Conservation (phyloP, 2,797 vertebrate species). For the Cottoperca gobio region DNA sequence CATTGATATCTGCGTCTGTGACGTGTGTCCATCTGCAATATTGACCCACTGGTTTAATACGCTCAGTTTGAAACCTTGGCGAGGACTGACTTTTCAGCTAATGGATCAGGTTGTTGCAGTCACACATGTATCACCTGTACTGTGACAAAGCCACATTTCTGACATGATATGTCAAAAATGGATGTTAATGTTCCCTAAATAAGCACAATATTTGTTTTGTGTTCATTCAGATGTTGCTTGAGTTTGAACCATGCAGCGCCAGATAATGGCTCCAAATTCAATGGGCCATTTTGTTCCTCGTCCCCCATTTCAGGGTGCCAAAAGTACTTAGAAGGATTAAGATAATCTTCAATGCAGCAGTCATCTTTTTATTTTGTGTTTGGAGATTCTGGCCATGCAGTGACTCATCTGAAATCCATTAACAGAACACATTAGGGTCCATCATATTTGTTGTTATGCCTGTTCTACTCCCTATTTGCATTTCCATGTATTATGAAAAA, state of each 20-base stretch:
- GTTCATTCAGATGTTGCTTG: slow-evolving; percentile 15
- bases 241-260: slow-evolving; percentile 19
- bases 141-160: slow-evolving; percentile 5
- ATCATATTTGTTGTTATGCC: slow-evolving; percentile 21
- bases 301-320: slow-evolving; percentile 29
- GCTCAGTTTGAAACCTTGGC: slow-evolving; percentile 23
- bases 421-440: slow-evolving; percentile 15
- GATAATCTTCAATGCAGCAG: slow-evolving; percentile 54
- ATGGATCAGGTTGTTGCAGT: neutral
- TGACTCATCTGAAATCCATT: slow-evolving; percentile 41
- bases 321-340: slow-evolving; percentile 46
- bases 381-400: slow-evolving; percentile 28
- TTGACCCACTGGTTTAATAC: slow-evolving; percentile 51
- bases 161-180: neutral
- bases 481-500: neutral
- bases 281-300: slow-evolving; percentile 39
- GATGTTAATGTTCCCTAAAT: slow-evolving; percentile 4
- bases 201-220: slow-evolving; percentile 7
- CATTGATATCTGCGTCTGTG: slow-evolving; percentile 45
- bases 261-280: slow-evolving; percentile 35
- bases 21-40: slow-evolving; percentile 32
- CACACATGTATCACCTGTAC: neutral
- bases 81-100: slow-evolving; percentile 26
- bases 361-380: slow-evolving; percentile 21
- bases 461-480: slow-evolving; percentile 14